These are phyloP conservation scores for Globicephala melas DNA, from an alignment of 2,113 vertebrate species.

Conservation along the genomic window DNA sequence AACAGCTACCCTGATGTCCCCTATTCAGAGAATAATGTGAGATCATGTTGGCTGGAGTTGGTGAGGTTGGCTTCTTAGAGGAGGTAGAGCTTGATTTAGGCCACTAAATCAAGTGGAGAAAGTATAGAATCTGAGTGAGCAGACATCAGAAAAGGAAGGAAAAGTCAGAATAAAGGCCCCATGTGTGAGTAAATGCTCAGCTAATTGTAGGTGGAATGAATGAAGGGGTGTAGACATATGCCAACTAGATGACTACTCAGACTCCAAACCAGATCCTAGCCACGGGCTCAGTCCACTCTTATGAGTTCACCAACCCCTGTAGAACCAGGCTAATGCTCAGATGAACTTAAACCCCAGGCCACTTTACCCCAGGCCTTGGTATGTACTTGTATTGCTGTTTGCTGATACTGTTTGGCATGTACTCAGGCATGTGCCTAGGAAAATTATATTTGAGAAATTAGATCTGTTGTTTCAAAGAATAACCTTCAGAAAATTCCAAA, in stretches of 20 bases:
- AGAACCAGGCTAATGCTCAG: neutral
- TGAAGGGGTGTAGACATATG: neutral
- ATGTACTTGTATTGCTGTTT: neutral
- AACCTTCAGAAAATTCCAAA: neutral
- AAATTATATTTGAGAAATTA: neutral
- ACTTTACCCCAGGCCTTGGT: neutral
- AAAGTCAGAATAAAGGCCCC: neutral
- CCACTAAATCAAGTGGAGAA: neutral
- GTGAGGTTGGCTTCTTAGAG: conserved; percentile 9
- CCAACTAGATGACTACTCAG: neutral
- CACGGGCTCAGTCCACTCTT: neutral
- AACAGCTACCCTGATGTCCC: neutral
- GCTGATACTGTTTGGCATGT: neutral
- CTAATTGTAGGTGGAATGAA: neutral
- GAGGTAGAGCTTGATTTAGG: neutral
- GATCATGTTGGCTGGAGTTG: neutral
- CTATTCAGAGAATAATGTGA: neutral
- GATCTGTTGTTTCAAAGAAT: neutral
- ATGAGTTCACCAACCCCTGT: neutral
- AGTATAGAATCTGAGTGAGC: neutral
- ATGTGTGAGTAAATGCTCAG: neutral
- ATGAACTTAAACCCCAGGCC: neutral
- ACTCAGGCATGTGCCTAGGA: neutral
- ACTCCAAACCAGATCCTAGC: neutral
- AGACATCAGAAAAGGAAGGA: neutral